Evolutionary conservation across 2,797 vertebrate genomes (phyloP), one percentile per base, ranked within the genome.

Genomic region (Syngnathus rostellatus): DNA sequence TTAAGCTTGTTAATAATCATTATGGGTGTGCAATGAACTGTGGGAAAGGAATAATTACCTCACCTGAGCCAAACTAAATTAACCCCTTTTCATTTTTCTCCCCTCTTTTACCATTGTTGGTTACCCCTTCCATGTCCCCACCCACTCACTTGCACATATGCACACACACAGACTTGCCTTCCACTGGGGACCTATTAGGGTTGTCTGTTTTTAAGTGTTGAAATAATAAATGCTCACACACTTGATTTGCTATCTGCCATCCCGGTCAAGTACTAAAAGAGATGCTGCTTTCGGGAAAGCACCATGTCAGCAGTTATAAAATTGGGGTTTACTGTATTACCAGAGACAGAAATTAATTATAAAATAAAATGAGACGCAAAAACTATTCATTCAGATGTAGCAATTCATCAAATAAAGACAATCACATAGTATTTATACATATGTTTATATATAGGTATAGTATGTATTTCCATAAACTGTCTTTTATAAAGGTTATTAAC

Each of bases 1-100:
- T 92, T 91, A 94, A 94, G 93, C 94, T 95, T 94, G 93, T 96
- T 98, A 97, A 97, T 97, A 97, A 97, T 94, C 94, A 95, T 96
- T 97, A 95, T 93, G 90, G 92, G 91, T 93, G 93, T 93, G 93
- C 95, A 94, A 90, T 92, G 94, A 93, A 95, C 92, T 95, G 94
- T 92, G 92, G 92, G 90, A 90, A 90, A 87, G 92, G 92, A 92
- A 92, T 94, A 95, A 94, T 94, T 94, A 96, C 93, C 93, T 98
- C 94, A 98, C 95, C 96, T 98, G 95, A 95, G 93, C 93, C 93
- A 92, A 94, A 95, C 89, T 88, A 94, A 94, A 94, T 98, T 94
- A 96, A 94, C 93, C 90, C 90, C 79, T 79, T 85, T 86, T 83
- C 38, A 25, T 81, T 75, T 79, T 83, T 81, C 21, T 48, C 55